Conservation (phyloP, 2,113 vertebrate species). For the Eurystomus gularis region DNA sequence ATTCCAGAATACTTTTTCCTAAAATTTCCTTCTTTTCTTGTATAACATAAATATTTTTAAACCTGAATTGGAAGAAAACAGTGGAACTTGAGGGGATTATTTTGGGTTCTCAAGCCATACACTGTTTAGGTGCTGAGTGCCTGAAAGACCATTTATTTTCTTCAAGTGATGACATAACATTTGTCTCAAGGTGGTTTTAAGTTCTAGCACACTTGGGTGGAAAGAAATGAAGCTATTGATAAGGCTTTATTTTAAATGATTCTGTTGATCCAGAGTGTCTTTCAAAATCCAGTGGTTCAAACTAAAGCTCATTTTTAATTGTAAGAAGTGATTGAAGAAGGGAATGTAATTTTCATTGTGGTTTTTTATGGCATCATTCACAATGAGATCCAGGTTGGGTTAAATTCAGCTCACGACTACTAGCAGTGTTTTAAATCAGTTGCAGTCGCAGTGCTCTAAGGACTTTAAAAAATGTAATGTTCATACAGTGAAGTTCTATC, state of each 20-base stretch:
- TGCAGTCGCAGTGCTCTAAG: neutral
- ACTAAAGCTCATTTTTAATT: neutral
- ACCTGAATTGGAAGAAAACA: neutral
- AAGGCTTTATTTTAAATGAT: neutral
- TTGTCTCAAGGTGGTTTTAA: neutral
- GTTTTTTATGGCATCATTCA: neutral
- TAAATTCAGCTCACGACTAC: neutral
- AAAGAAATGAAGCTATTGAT: neutral
- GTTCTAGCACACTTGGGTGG: neutral
- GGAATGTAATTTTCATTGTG: neutral
- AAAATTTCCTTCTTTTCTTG: neutral
- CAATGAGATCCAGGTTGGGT: neutral
- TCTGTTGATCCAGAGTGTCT: neutral
- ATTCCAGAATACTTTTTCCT: neutral
- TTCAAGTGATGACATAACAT: neutral
- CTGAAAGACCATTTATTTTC: neutral
- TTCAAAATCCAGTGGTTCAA: neutral
- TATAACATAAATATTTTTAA: neutral
- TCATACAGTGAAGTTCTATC: neutral
- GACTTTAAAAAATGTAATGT: neutral
- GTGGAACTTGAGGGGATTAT: neutral
- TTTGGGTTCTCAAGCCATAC: neutral
- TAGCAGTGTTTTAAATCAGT: neutral
- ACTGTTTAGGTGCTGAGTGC: neutral
- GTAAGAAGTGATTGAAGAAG: neutral